phyloP scores from a whole-genome alignment of 2,113 vertebrate species.

The Columba livia region DNA sequence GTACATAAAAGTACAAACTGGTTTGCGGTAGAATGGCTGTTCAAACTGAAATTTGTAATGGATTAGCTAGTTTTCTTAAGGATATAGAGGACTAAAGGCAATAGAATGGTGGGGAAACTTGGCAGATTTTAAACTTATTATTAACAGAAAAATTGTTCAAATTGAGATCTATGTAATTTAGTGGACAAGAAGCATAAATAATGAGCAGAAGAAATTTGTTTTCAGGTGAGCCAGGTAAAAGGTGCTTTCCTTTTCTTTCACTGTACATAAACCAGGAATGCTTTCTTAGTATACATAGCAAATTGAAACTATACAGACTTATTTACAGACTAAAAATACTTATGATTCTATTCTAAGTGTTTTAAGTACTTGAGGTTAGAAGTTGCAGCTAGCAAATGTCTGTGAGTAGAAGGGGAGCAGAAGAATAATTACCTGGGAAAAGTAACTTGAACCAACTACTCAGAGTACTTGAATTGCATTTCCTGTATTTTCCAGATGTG shows the following conservation, averaged over 20 bases:
- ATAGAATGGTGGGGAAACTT: not conserved
- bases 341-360: not conserved
- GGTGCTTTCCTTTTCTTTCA: not conserved
- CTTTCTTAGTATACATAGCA: not conserved
- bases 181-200: not conserved
- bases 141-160: not conserved
- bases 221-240: not conserved
- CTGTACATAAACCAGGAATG: not conserved
- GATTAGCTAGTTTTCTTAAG: not conserved
- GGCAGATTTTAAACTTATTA: not conserved
- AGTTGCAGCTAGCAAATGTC: not conserved
- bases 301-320: not conserved
- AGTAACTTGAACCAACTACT: constrained; percentile 36
- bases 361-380: not conserved
- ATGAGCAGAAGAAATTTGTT: not conserved
- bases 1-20: accelerated
- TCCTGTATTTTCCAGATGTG: constrained; percentile 52
- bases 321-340: not conserved
- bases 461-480: constrained; percentile 29
- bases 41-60: not conserved
- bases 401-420: not conserved
- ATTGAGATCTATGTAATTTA: not conserved
- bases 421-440: constrained; percentile 50
- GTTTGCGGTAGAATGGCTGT: not conserved
- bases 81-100: not conserved